Percentiles rank a stretch among this genome's conserved stretches.
These are phyloP conservation scores for Pandion haliaetus DNA, from an alignment of 2,113 vertebrate genomes.

Conservation along the genomic window DNA sequence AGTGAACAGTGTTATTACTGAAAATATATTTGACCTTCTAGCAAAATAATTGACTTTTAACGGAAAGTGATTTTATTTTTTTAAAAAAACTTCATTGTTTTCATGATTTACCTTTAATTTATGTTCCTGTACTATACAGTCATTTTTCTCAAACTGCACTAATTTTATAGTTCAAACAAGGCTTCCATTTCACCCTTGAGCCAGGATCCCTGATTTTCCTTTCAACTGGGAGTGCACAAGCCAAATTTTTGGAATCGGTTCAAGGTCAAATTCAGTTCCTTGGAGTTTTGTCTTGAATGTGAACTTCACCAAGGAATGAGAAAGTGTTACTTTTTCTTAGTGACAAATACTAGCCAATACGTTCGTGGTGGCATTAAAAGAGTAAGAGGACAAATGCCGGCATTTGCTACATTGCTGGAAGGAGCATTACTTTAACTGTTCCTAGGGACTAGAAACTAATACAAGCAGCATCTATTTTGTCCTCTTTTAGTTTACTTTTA, in stretches of 20 bases:
- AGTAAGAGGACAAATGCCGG: background rate
- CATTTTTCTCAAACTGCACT: conserved; percentile 1
- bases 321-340: background rate
- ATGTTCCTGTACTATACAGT: background rate
- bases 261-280: conserved; percentile 68
- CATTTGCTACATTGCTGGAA: background rate
- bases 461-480: background rate
- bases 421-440: background rate
- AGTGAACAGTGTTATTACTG: conserved; percentile 56
- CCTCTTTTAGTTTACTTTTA: background rate
- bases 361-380: background rate
- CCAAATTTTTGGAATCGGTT: conserved; percentile 38
- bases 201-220: conserved; percentile 25
- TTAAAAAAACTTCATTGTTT: conserved; percentile 50
- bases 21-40: conserved; percentile 56
- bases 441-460: background rate
- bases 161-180: conserved; percentile 40
- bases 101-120: conserved; percentile 59
- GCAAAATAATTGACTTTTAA: conserved; percentile 60
- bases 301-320: background rate
- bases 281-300: conserved; percentile 25
- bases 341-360: background rate
- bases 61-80: conserved; percentile 36
- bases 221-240: conserved; percentile 52
- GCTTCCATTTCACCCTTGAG: conserved; percentile 18